Percentiles rank a stretch among this genome's conserved stretches.
Evolutionary conservation across 2,797 vertebrate species (phyloP).

Genomic region (Argya squamiceps): DNA sequence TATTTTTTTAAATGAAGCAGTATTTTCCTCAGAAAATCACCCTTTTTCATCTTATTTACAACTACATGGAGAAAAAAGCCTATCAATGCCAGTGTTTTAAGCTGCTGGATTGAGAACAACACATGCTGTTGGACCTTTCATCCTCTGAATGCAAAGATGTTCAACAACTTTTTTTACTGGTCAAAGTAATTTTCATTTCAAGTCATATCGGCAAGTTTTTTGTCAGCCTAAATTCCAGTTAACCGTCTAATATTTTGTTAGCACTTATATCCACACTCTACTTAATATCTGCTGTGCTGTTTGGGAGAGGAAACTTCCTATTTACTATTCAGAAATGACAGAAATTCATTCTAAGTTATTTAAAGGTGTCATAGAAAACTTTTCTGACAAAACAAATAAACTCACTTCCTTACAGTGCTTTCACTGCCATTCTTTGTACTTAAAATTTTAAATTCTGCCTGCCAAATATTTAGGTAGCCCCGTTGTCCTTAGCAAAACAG

Average conservation of each 20-base stretch:
- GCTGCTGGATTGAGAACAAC: not conserved
- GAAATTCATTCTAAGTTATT: not conserved
- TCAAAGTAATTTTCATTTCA: not conserved
- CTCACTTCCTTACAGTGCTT: not conserved
- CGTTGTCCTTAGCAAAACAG: not conserved
- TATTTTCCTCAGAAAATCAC: not conserved
- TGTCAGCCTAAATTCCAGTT: not conserved
- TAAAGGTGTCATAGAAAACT: not conserved
- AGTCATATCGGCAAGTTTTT: not conserved
- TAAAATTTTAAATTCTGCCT: not conserved
- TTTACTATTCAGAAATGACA: not conserved
- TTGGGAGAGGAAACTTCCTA: not conserved
- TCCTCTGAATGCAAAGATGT: not conserved
- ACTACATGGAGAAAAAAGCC: not conserved
- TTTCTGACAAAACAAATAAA: not conserved
- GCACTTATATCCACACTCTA: not conserved
- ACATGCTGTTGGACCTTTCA: not conserved
- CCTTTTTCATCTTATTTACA: not conserved
- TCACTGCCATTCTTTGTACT: not conserved
- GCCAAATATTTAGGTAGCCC: not conserved
- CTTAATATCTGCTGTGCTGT: not conserved
- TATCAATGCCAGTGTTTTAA: not conserved
- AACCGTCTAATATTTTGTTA: not conserved
- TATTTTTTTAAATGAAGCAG: not conserved
- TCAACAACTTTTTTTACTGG: not conserved